Conservation (phyloP, 2,797 vertebrate genomes). For the Cynodonichthys magdalenae region DNA sequence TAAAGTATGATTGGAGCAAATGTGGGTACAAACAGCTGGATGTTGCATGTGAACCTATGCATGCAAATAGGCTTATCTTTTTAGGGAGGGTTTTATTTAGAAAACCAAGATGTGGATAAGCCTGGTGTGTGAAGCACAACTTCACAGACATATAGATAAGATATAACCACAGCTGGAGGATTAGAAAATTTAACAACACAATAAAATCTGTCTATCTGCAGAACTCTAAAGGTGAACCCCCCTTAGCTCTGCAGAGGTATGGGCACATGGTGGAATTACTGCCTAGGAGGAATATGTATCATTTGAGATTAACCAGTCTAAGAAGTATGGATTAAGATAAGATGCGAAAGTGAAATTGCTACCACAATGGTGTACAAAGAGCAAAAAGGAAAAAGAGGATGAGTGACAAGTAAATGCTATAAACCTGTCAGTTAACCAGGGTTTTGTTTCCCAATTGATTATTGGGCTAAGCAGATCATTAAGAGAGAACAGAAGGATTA, state of each 20-base stretch:
- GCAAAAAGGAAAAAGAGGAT: background rate
- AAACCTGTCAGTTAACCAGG: conserved; percentile 38
- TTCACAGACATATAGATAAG: conserved; percentile 6
- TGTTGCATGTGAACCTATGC: background rate
- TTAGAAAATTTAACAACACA: conserved; percentile 40
- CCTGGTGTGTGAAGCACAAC: conserved; percentile 2
- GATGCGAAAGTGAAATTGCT: conserved; percentile 4
- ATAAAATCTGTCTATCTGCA: conserved; percentile 47
- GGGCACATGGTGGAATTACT: conserved; percentile 22
- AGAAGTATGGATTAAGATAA: conserved; percentile 6
- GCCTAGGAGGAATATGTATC: conserved; percentile 8
- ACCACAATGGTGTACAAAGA: background rate
- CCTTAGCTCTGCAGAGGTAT: conserved; percentile 19
- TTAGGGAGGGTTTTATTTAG: conserved; percentile 34
- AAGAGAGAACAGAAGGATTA: conserved; percentile 24
- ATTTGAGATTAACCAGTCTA: conserved; percentile 27
- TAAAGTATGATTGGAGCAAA: conserved; percentile 12
- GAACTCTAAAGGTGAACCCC: conserved; percentile 23
- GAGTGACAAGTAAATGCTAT: conserved; percentile 11
- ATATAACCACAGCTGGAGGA: conserved; percentile 31
- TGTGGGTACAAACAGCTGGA: background rate
- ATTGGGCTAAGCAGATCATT: conserved; percentile 44
- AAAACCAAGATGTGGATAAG: conserved; percentile 39
- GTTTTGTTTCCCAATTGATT: conserved; percentile 29
- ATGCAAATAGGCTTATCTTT: conserved; percentile 20